Conservation (phyloP, 2,888 invertebrate genomes). For the Chrysolina haemoptera region DNA sequence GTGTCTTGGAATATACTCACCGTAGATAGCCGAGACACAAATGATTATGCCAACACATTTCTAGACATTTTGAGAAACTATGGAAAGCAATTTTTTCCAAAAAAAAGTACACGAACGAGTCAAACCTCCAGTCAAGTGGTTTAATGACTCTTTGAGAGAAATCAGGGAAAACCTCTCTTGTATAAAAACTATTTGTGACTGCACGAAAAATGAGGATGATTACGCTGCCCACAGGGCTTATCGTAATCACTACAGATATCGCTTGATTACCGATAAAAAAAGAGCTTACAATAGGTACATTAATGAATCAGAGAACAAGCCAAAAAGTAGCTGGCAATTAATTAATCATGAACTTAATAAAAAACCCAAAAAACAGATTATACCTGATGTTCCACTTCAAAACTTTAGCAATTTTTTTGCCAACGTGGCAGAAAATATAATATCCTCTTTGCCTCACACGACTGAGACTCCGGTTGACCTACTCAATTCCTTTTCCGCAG, state of each 20-base stretch:
- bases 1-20: background rate
- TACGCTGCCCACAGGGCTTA: background rate
- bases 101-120: background rate
- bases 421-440: no score
- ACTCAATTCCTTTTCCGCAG: no score
- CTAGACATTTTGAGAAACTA: background rate
- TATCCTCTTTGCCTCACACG: no score
- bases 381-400: no score
- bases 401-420: no score
- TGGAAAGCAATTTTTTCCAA: background rate
- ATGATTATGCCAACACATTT: background rate
- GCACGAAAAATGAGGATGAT: background rate
- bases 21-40: background rate
- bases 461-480: no score
- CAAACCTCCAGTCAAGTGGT: background rate
- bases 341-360: background rate
- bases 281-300: background rate
- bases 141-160: background rate
- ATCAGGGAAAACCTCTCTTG: background rate
- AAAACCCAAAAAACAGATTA: no score
- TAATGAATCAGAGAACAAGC: background rate
- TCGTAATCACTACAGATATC: background rate
- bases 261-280: background rate
- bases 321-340: background rate
- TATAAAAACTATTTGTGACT: background rate